Percentiles rank a stretch among this genome's conserved stretches.
Conservation (phyloP, 2,888 invertebrate species). For the Poecilus cupreus region DNA sequence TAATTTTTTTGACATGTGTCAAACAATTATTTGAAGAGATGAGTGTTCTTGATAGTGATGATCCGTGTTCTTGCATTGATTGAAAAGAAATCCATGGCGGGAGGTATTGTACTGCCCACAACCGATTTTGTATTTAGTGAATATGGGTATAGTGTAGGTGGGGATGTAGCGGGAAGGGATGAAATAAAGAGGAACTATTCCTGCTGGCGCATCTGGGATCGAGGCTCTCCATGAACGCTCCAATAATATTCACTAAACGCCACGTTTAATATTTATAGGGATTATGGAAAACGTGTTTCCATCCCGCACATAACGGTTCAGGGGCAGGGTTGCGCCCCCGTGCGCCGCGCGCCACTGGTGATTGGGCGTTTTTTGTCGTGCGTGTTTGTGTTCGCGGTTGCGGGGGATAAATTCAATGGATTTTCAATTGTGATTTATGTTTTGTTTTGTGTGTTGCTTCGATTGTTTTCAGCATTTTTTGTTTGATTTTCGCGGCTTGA, state of each 20-base stretch:
- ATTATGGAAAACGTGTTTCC: conserved; percentile 43
- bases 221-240: background rate
- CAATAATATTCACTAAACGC: conserved; percentile 40
- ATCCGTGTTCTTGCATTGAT: too few species aligned
- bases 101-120: too few species aligned
- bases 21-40: too few species aligned
- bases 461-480: conserved; percentile 21
- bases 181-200: background rate
- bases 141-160: too few species aligned
- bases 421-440: conserved; percentile 43
- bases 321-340: background rate
- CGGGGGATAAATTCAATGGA: background rate
- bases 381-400: background rate
- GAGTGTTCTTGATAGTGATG: too few species aligned
- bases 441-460: conserved; percentile 23
- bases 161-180: too few species aligned
- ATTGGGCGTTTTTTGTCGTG: background rate
- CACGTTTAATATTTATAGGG: conserved; percentile 33
- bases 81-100: too few species aligned
- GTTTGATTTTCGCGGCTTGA: conserved; percentile 20
- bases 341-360: background rate
- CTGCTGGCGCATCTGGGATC: background rate
- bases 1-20: too few species aligned
- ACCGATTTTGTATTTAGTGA: too few species aligned
- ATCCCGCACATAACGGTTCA: background rate